phyloP scores from a whole-genome alignment of 2,113 vertebrate genomes.

The Ginglymostoma cirratum region DNA sequence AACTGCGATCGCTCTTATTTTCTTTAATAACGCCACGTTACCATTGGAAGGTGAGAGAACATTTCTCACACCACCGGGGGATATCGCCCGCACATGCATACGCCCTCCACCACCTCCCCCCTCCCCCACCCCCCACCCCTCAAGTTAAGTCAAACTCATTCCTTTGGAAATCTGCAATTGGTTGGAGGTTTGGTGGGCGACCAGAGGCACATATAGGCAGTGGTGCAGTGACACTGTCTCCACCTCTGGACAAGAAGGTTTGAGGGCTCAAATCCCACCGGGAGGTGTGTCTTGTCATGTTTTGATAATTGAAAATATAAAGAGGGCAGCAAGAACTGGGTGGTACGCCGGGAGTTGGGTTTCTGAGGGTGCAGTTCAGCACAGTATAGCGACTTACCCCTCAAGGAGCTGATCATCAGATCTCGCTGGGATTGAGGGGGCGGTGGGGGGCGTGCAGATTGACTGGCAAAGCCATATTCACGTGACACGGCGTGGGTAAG shows the following conservation, averaged over 20 bases:
- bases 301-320: no score
- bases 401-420: slow-evolving; percentile 68
- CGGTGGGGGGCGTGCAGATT: slow-evolving; percentile 42
- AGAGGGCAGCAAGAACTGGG: no score
- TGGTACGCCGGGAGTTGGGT: no score
- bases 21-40: not conserved
- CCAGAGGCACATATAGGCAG: no score
- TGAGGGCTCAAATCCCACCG: no score
- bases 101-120: not conserved
- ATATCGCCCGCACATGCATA: not conserved
- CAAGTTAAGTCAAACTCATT: not conserved
- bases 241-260: no score
- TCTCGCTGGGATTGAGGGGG: slow-evolving; percentile 65
- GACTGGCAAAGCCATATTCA: slow-evolving; percentile 68
- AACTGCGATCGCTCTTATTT: not conserved
- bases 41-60: not conserved
- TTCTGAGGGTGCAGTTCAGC: not conserved
- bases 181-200: not conserved
- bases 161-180: not conserved
- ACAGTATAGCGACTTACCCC: not conserved
- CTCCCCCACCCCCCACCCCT: not conserved
- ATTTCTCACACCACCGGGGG: not conserved
- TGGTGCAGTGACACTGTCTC: no score
- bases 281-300: no score
- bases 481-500: slow-evolving; percentile 77